phyloP scores from a whole-genome alignment of 2,797 vertebrate species.

The Macrochelys suwanniensis region DNA sequence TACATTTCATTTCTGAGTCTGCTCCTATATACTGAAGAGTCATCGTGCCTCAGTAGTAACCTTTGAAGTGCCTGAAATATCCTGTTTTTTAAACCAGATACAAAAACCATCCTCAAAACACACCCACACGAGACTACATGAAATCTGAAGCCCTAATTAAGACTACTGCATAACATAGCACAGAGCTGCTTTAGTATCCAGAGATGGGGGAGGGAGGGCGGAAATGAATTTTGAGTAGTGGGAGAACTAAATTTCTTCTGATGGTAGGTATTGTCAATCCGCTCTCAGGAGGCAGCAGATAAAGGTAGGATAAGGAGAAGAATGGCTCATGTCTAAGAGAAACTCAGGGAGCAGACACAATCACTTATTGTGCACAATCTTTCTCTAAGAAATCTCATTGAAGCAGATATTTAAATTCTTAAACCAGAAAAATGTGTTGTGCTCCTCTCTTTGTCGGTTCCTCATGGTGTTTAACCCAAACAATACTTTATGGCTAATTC shows the following conservation, averaged over 20 bases:
- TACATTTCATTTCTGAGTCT: neutral
- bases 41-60: neutral
- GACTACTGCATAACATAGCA: neutral
- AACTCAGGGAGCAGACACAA: neutral
- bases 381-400: neutral
- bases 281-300: neutral
- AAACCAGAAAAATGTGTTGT: neutral
- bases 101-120: neutral
- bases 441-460: neutral
- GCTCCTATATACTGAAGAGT: neutral
- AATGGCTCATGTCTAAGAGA: neutral
- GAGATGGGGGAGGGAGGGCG: neutral
- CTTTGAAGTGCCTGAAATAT: neutral
- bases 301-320: neutral
- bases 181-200: slow-evolving; percentile 11
- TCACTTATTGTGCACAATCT: neutral
- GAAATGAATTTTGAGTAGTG: neutral
- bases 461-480: neutral
- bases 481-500: neutral
- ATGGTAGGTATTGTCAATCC: neutral
- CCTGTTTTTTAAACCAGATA: neutral
- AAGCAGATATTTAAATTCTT: neutral
- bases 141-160: slow-evolving; percentile 39
- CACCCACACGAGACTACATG: neutral
- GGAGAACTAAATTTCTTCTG: slow-evolving; percentile 11